phyloP scores from a whole-genome alignment of 2,797 vertebrate species.

The Squalus acanthias region DNA sequence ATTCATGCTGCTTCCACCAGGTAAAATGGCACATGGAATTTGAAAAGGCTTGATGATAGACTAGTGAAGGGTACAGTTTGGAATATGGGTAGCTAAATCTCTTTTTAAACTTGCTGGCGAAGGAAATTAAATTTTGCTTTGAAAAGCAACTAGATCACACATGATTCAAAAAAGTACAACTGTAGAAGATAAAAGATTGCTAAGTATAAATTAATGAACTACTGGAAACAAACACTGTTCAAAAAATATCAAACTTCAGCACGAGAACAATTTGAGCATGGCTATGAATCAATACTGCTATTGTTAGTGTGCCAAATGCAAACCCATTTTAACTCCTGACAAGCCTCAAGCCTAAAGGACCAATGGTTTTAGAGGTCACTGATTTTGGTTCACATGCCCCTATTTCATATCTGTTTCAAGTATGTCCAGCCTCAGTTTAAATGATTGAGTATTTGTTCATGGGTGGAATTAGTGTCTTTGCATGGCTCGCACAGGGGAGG shows the following conservation, averaged over 20 bases:
- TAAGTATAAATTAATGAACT: background rate
- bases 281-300: background rate
- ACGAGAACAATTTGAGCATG: background rate
- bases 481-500: background rate
- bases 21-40: background rate
- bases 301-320: background rate
- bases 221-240: background rate
- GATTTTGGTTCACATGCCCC: background rate
- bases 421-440: background rate
- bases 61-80: background rate
- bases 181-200: background rate
- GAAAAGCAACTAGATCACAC: background rate
- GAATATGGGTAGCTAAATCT: too few relatives aligned
- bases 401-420: slow-evolving; percentile 4
- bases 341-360: background rate
- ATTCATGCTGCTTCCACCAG: background rate
- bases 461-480: slow-evolving; percentile 2
- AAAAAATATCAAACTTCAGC: background rate
- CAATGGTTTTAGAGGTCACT: background rate
- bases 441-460: background rate
- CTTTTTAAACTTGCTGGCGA: background rate
- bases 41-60: background rate
- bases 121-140: background rate
- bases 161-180: background rate
- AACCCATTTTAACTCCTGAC: background rate